phyloP scores from a whole-genome alignment of 1,140 invertebrate genomes.

The Trissolcus basalis region DNA sequence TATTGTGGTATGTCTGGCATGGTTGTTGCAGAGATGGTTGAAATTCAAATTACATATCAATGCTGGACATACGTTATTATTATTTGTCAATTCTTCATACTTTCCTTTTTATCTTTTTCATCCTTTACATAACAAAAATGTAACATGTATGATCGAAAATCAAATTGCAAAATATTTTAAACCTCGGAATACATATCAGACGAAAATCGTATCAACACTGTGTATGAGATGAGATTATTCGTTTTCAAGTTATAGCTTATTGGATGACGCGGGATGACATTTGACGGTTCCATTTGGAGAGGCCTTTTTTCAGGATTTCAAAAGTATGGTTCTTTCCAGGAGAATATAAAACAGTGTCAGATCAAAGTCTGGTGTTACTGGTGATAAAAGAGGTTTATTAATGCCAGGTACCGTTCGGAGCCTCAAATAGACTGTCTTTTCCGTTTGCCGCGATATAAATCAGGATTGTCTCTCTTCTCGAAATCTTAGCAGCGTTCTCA shows the following conservation, averaged over 20 bases:
- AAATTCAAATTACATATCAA: no score
- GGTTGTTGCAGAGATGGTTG: no score
- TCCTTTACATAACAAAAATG: no score
- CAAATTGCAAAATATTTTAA: slow-evolving; percentile 34
- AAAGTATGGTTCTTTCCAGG: slow-evolving; percentile 51
- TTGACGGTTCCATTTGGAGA: slow-evolving; percentile 55
- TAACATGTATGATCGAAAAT: slow-evolving; percentile 22
- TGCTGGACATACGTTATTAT: no score
- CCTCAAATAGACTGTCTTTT: slow-evolving; percentile 45
- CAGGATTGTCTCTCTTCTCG: slow-evolving; percentile 45
- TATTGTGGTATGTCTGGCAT: no score
- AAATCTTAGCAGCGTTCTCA: slow-evolving; percentile 26
- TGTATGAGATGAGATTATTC: slow-evolving; percentile 49
- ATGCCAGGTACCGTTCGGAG: slow-evolving; percentile 36
- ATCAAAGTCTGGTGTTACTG: slow-evolving; percentile 54
- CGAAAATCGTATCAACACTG: slow-evolving; percentile 22
- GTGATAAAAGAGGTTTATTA: slow-evolving; percentile 58
- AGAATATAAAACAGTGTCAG: slow-evolving; percentile 61
- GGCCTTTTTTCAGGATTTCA: slow-evolving; percentile 41
- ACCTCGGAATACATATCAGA: slow-evolving; percentile 18
- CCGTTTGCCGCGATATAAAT: slow-evolving; percentile 49
- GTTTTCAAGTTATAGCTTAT: slow-evolving; percentile 53
- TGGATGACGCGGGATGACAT: slow-evolving; percentile 52
- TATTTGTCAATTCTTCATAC: no score
- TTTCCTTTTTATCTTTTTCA: no score